Conservation (phyloP, 2,888 invertebrate species). For the Rhopalosiphum nymphaeae region DNA sequence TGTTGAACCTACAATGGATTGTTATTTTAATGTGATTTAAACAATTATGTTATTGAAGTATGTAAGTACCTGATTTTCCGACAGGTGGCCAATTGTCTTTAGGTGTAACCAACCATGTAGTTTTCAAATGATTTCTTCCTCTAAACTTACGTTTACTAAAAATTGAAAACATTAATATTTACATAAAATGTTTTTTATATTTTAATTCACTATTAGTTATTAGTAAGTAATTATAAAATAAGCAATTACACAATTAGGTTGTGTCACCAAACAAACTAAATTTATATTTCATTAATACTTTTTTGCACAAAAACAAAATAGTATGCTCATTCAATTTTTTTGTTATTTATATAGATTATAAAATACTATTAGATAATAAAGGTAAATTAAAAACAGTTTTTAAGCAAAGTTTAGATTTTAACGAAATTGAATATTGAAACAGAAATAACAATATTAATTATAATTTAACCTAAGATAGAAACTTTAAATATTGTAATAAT, state of each 20-base stretch:
- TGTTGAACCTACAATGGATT: constrained; percentile 73
- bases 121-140: constrained; percentile 75
- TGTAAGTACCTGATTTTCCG: constrained; percentile 75
- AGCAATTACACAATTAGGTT: not conserved
- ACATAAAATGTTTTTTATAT: not conserved
- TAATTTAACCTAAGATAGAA: too few species aligned
- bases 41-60: not conserved
- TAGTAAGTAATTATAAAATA: not conserved
- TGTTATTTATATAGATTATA: not conserved
- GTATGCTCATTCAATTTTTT: not conserved
- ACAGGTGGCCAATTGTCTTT: constrained; percentile 81
- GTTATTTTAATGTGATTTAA: constrained; percentile 35
- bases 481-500: too few species aligned
- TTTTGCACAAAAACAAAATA: not conserved
- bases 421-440: too few species aligned
- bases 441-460: too few species aligned
- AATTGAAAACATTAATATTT: not conserved
- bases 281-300: not conserved
- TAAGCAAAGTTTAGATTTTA: too few species aligned
- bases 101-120: constrained; percentile 78
- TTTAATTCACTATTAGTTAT: not conserved
- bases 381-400: not conserved
- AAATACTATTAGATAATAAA: too few species aligned
- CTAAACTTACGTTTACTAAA: constrained; percentile 75
- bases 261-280: not conserved